These are phyloP conservation scores for Henricia sp. DNA, from an alignment of 53 echinoderm and acorn worm genomes.

Conservation along the genomic window DNA sequence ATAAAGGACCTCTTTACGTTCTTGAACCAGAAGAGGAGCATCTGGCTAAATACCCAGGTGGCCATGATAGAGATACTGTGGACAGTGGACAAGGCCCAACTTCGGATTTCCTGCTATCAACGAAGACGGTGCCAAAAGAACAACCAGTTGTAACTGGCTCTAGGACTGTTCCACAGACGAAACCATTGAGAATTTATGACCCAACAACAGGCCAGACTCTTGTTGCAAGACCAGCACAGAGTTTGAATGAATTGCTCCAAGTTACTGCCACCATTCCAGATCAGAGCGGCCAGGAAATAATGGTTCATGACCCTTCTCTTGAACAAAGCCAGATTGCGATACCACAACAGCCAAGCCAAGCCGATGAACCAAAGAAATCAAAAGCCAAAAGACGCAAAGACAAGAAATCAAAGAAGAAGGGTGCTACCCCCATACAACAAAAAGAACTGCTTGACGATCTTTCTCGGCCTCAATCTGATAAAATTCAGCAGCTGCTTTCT, in stretches of 20 bases:
- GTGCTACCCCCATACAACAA: not conserved
- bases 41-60: constrained; percentile 8
- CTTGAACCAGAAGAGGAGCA: constrained; percentile 51
- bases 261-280: constrained; percentile 50
- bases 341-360: not conserved
- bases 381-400: constrained; percentile 16
- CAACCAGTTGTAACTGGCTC: constrained; percentile 55
- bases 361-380: constrained; percentile 7
- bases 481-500: constrained; percentile 58
- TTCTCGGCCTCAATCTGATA: not conserved
- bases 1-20: constrained; percentile 85
- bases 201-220: constrained; percentile 78
- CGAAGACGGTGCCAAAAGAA: constrained; percentile 15
- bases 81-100: constrained; percentile 46
- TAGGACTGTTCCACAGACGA: constrained; percentile 39
- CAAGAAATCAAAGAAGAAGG: constrained; percentile 6
- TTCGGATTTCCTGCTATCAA: constrained; percentile 27
- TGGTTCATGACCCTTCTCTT: constrained; percentile 39
- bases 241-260: constrained; percentile 45
- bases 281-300: constrained; percentile 20
- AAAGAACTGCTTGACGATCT: constrained; percentile 1
- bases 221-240: constrained; percentile 59
- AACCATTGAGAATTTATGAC: constrained; percentile 59
- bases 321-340: constrained; percentile 19
- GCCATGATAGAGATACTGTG: constrained; percentile 31